Conservation (phyloP, 2,888 invertebrate genomes). For the Ashinkailepas kermadecensis region DNA sequence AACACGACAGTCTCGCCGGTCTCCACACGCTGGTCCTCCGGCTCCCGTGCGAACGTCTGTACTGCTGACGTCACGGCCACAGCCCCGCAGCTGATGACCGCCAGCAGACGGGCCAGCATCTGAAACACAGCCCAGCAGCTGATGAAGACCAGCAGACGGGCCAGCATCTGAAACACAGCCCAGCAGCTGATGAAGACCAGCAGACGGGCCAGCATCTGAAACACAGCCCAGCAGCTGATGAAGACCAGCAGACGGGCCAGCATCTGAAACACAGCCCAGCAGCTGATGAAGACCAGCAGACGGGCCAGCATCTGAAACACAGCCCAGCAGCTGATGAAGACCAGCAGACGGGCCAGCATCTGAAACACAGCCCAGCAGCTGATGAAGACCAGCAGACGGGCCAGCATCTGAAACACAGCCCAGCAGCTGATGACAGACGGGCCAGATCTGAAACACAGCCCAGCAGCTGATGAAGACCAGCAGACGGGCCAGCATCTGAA, state of each 20-base stretch:
- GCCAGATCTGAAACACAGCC: no score
- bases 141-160: neutral
- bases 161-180: constrained; percentile 1
- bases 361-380: neutral
- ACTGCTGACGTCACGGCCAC: constrained; percentile 41
- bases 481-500: no score
- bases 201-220: no score
- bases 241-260: no score
- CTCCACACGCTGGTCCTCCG: constrained; percentile 81
- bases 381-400: no score
- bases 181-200: no score
- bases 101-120: neutral
- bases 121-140: neutral
- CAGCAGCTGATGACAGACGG: no score
- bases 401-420: no score
- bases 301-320: no score
- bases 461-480: no score
- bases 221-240: no score
- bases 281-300: no score
- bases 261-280: neutral
- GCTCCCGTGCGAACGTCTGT: constrained; percentile 87
- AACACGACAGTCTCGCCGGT: constrained; percentile 80
- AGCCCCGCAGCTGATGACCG: neutral
- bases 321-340: neutral
- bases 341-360: neutral